A percentile compares a stretch with the other conserved stretches of the same genome.
These are phyloP conservation scores for Venustaconcha ellipsiformis DNA, from an alignment of 1,140 invertebrate genomes.

Conservation along the genomic window DNA sequence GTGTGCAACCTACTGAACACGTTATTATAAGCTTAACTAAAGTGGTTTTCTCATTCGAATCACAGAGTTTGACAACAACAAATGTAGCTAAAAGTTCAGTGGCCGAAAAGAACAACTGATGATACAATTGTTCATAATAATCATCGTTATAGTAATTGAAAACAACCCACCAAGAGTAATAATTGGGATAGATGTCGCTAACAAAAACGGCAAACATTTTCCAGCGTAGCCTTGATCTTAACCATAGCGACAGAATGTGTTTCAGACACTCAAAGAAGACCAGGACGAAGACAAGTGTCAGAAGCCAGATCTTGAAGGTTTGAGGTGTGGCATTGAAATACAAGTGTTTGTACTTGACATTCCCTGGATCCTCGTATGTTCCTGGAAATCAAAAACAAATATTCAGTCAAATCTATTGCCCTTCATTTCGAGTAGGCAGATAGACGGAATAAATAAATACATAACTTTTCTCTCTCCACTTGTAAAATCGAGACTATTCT, in stretches of 20 bases:
- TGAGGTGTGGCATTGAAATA: constrained; percentile 84
- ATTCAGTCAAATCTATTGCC: too few species aligned
- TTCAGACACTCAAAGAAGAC: constrained; percentile 78
- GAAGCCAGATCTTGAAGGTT: constrained; percentile 80
- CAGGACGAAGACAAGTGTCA: constrained; percentile 76
- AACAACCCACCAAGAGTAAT: constrained; percentile 85
- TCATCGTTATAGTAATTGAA: constrained; percentile 87
- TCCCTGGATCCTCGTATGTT: constrained; percentile 75
- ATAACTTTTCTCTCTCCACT: too few species aligned
- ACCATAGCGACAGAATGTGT: constrained; percentile 72
- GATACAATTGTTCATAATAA: constrained; percentile 73
- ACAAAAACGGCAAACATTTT: constrained; percentile 79
- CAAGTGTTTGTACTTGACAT: constrained; percentile 78
- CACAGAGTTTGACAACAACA: constrained; percentile 66
- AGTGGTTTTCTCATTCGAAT: constrained; percentile 71
- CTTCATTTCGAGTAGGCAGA: too few species aligned
- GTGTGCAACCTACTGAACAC: constrained; percentile 76
- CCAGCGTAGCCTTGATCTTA: constrained; percentile 72
- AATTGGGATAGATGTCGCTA: constrained; percentile 80
- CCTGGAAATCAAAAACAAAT: constrained; percentile 68
- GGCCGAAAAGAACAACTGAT: constrained; percentile 77
- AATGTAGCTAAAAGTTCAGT: constrained; percentile 79
- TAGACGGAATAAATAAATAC: too few species aligned
- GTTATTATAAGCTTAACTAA: constrained; percentile 75
- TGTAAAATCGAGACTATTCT: too few species aligned